Evolutionary conservation across 2,888 invertebrate species (phyloP).

Genomic region (Sesamia inferens): DNA sequence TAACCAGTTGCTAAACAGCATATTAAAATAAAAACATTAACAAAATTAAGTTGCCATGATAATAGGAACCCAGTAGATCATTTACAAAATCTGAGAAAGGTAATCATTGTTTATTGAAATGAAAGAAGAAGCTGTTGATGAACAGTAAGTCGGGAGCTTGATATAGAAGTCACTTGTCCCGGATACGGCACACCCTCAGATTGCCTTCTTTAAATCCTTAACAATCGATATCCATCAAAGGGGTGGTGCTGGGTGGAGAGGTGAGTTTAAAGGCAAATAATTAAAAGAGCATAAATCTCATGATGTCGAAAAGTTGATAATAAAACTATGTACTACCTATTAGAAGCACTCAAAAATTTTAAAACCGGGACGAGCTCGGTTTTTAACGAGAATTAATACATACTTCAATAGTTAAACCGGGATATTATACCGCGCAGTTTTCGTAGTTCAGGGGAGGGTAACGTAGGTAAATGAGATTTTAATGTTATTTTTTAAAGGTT

Average conservation of each 20-base stretch:
- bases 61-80: not conserved
- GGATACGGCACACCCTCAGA: not conserved
- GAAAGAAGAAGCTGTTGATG: not conserved
- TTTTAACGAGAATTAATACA: constrained; percentile 25
- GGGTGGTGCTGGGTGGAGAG: too few relatives aligned
- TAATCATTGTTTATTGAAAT: not conserved
- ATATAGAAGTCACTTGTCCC: not conserved
- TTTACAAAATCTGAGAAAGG: not conserved
- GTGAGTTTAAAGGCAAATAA: not conserved
- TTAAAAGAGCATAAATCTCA: too few relatives aligned
- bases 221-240: not conserved
- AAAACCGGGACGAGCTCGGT: constrained; percentile 3
- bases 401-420: constrained; percentile 20
- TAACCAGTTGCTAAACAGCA: not conserved
- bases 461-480: constrained; percentile 56
- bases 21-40: not conserved
- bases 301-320: not conserved
- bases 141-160: not conserved
- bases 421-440: constrained; percentile 36
- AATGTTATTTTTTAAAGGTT: constrained; percentile 54
- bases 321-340: not conserved
- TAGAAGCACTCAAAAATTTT: not conserved
- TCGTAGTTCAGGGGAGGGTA: constrained; percentile 22
- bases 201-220: not conserved
- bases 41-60: not conserved